phyloP scores from a whole-genome alignment of 2,888 invertebrate genomes.

The Hemicrepidius hirtus region DNA sequence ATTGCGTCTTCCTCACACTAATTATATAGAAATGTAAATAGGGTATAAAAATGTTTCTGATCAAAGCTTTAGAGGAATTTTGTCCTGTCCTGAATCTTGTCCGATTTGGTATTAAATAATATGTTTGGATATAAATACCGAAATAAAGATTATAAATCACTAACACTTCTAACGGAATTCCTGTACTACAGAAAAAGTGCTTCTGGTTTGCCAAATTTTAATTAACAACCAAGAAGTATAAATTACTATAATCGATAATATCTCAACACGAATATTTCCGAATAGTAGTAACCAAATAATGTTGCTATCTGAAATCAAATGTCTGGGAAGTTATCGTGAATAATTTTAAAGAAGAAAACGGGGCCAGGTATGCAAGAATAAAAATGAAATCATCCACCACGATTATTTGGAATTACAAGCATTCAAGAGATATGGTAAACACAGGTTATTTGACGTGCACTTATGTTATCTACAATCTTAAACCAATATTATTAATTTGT shows the following conservation, averaged over 20 bases:
- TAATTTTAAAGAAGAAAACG: neutral
- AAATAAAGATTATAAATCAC: too few species aligned
- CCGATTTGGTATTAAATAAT: neutral
- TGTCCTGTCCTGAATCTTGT: too few species aligned
- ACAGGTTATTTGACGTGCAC: constrained; percentile 33
- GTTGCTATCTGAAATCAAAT: neutral
- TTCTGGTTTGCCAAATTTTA: constrained; percentile 5
- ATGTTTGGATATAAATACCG: too few species aligned
- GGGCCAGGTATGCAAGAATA: constrained; percentile 15
- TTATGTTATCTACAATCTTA: constrained; percentile 36
- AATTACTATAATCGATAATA: neutral
- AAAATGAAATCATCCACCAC: constrained; percentile 28
- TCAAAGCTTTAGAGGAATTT: neutral
- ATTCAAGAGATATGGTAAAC: constrained; percentile 37
- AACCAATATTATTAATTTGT: constrained; percentile 40
- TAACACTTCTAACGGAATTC: neutral
- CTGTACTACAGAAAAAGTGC: neutral
- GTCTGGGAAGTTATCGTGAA: neutral
- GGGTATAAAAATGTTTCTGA: constrained; percentile 9
- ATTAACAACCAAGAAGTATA: neutral
- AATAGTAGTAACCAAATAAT: neutral
- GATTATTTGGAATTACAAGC: constrained; percentile 30
- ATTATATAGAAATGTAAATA: constrained; percentile 38
- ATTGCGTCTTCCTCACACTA: constrained; percentile 21
- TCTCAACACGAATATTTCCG: neutral